A percentile compares a stretch with the other conserved stretches of the same genome.
Evolutionary conservation across 1,140 invertebrate species (phyloP).

Genomic region (Drosophila novamexicana): DNA sequence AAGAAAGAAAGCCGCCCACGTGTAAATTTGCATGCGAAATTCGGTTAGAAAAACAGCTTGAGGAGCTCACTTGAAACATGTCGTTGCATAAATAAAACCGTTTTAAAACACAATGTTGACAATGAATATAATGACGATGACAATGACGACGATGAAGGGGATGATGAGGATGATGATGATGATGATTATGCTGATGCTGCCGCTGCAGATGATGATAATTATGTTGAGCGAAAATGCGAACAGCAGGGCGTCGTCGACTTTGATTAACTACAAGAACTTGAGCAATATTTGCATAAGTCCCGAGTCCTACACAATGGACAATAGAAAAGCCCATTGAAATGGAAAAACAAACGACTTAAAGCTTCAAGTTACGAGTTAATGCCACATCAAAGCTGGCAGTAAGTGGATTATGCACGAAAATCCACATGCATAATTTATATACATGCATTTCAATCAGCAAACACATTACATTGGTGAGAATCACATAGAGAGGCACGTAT

Average conservation of each 20-base stretch:
- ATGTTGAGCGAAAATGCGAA: constrained; percentile 4
- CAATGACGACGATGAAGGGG: background rate
- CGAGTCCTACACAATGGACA: constrained; percentile 63
- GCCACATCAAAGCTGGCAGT: background rate
- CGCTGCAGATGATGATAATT: constrained; percentile 37
- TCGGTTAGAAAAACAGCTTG: constrained; percentile 71
- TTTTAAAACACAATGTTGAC: constrained; percentile 60
- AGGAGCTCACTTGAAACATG: constrained; percentile 67
- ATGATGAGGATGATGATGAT: constrained; percentile 35
- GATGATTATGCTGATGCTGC: constrained; percentile 12
- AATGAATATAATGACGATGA: constrained; percentile 41
- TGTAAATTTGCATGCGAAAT: constrained; percentile 81
- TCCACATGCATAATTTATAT: constrained; percentile 3
- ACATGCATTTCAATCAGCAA: background rate
- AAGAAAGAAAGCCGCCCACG: constrained; percentile 41
- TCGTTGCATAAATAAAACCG: constrained; percentile 79
- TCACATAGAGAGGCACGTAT: background rate
- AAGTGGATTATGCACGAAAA: constrained; percentile 3
- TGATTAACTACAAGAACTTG: constrained; percentile 69
- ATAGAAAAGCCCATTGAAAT: constrained; percentile 28
- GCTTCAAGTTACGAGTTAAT: background rate
- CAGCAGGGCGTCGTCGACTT: constrained; percentile 57
- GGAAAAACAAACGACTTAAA: constrained; percentile 19
- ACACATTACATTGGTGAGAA: background rate
- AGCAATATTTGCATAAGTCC: constrained; percentile 71